Conservation (phyloP, 2,113 vertebrate genomes). For the Ctenodactylus gundi region DNA sequence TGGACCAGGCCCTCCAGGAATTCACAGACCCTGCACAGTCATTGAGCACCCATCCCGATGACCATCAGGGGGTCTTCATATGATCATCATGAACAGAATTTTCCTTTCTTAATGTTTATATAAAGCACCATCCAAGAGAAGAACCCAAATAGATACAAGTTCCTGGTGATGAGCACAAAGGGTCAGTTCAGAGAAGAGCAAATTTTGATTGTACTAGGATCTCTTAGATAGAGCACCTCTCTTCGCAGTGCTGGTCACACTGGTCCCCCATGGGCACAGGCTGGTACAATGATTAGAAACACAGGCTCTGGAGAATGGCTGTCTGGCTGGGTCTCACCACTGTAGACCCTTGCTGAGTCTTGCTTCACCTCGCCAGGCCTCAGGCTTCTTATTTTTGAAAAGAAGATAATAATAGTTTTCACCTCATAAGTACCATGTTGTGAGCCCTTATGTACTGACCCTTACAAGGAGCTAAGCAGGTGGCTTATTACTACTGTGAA, state of each 20-base stretch:
- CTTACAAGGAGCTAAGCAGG: neutral
- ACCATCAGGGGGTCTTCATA: neutral
- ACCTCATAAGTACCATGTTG: neutral
- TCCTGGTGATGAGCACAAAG: neutral
- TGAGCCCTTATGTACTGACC: neutral
- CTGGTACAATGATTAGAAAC: neutral
- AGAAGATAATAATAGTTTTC: neutral
- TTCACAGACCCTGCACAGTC: neutral
- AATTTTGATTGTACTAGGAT: neutral
- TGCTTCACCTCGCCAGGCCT: neutral
- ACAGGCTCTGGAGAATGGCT: neutral
- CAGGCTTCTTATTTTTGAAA: neutral
- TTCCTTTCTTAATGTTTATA: neutral
- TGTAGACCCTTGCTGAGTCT: neutral
- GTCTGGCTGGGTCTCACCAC: neutral
- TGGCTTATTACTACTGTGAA: neutral
- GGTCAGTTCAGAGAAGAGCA: neutral
- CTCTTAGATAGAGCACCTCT: neutral
- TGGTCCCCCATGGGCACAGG: neutral
- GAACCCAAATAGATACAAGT: neutral
- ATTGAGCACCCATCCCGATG: neutral
- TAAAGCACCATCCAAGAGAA: neutral
- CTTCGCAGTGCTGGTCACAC: neutral
- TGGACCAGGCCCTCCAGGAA: neutral
- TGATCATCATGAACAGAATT: neutral